Evolutionary conservation across 2,888 invertebrate species (phyloP).

Genomic region (Nomada fabriciana): DNA sequence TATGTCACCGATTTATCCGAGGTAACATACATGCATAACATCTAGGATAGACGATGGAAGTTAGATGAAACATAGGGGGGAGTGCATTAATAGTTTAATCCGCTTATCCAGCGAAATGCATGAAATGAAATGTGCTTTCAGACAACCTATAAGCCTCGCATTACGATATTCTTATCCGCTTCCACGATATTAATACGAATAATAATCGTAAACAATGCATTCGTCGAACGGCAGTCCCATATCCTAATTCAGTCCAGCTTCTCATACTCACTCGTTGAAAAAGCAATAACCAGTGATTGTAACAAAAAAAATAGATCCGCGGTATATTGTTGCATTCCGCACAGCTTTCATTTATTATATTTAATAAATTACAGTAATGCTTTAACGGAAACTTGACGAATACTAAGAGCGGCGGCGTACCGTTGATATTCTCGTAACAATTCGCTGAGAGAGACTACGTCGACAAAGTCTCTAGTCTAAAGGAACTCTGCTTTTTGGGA

Average conservation of each 20-base stretch:
- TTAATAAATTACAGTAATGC: too few species aligned
- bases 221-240: conserved; percentile 2
- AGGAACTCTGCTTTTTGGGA: too few species aligned
- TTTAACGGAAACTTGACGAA: too few species aligned
- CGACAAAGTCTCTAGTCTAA: too few species aligned
- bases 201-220: background rate
- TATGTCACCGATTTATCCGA: conserved; percentile 10
- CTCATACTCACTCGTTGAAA: background rate
- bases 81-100: conserved; percentile 9
- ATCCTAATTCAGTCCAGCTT: background rate
- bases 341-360: too few species aligned
- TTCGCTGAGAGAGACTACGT: too few species aligned
- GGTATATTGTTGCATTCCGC: background rate
- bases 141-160: background rate
- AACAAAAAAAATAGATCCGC: conserved; percentile 16
- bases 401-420: too few species aligned
- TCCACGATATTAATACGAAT: too few species aligned
- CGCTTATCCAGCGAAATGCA: background rate
- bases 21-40: background rate
- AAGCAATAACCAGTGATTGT: background rate
- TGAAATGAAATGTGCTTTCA: background rate
- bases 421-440: too few species aligned
- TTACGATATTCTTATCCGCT: too few species aligned
- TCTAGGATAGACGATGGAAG: conserved; percentile 7
- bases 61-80: background rate